Evolutionary conservation across 2,888 invertebrate genomes (phyloP), one percentile per base, ranked within the genome.

Genomic region (Conops quadrifasciatus): DNA sequence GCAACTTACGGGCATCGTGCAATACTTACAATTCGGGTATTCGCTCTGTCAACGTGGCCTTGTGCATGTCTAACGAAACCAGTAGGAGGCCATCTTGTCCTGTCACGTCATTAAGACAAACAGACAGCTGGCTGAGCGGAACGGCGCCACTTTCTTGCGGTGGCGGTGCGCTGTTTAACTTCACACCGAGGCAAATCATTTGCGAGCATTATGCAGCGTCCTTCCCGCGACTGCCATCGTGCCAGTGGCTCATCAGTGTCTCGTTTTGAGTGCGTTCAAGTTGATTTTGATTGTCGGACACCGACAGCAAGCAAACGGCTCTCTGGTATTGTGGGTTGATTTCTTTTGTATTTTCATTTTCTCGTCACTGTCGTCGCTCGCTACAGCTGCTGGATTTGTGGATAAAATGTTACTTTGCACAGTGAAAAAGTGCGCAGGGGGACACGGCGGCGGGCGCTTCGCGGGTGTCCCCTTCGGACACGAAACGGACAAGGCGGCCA

Each of bases 251-350:
- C 21, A 53, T 53, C 53, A 21, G 53, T 53, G 53, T 53, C 53
- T 53, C 58, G 28, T 28, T 58, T 24, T 58, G 26, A 16, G 24
- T 24, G 26, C 26, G 15, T 15, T 16, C 58, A 58, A 58, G 58
- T 58, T 58, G 58, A 58, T 58, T 58, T 58, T 28, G 58, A 58
- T 58, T 58, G 58, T 58, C 26, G 28, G 58, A 58, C 58, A 26
- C 58, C 13, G 58, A 15, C 26, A 58, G 58, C 36, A 36, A 36
- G n/a, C 9, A 36, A 9, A 4, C 4, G 36, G 4, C 15, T 28
- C 58, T 24, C 28, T 24, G 3, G 24, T 24, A 21, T 58, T 58
- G 58, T 58, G 24, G 26, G 26, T 28, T 24, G 28, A 49, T 24
- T 58, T 58, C 58, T 26, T 58, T 58, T 58, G 13, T 58, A 4